These are phyloP conservation scores for Heliangelus exortis DNA, from an alignment of 2,797 vertebrate genomes.

Conservation along the genomic window DNA sequence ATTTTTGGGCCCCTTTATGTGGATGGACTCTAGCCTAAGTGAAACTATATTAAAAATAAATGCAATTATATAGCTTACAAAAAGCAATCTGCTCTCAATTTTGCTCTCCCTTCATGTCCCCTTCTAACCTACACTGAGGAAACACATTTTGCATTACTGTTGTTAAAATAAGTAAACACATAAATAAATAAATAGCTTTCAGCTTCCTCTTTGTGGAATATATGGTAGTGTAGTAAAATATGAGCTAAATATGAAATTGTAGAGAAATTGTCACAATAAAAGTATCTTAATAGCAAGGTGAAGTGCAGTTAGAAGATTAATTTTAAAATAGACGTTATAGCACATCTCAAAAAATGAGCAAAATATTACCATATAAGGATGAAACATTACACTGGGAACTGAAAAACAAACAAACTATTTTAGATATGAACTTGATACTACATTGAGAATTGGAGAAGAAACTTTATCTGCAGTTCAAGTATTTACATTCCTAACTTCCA, in stretches of 20 bases:
- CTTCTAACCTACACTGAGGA: neutral
- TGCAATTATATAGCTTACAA: neutral
- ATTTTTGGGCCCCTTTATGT: neutral
- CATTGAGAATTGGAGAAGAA: neutral
- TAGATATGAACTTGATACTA: neutral
- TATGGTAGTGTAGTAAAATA: neutral
- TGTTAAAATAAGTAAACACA: neutral
- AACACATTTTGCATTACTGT: neutral
- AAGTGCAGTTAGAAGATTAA: neutral
- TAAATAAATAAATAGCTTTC: neutral
- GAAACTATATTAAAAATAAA: neutral
- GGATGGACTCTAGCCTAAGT: neutral
- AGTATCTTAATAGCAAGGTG: neutral
- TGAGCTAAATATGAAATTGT: neutral
- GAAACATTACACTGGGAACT: neutral
- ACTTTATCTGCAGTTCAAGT: neutral
- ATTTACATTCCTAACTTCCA: slow-evolving; percentile 9
- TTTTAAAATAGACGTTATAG: neutral
- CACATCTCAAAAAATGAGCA: neutral
- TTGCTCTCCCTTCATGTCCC: neutral
- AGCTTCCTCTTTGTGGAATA: neutral
- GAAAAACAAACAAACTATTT: neutral
- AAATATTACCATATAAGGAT: neutral
- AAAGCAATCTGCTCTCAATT: neutral
- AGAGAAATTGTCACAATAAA: neutral